A percentile compares a stretch with the other conserved stretches of the same genome.
phyloP scores from a whole-genome alignment of 2,113 vertebrate genomes.

The Labeo catla region DNA sequence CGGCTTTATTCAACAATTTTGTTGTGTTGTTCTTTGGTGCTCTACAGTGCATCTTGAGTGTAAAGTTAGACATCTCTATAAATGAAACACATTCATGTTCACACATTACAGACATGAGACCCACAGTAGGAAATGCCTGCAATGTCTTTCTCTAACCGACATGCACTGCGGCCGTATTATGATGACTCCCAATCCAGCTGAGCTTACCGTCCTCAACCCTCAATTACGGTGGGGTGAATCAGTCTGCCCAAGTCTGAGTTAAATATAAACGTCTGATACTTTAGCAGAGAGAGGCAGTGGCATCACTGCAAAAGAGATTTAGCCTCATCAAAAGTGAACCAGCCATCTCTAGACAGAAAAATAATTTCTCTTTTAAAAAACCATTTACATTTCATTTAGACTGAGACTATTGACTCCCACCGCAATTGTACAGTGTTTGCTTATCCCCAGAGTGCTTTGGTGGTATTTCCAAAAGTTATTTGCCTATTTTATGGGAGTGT shows the following conservation, averaged over 20 bases:
- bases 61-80: neutral
- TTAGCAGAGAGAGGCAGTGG: neutral
- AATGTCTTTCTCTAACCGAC: conserved; percentile 30
- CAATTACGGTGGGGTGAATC: conserved; percentile 67
- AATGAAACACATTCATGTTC: neutral
- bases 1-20: too few relatives aligned
- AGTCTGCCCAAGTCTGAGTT: conserved; percentile 64
- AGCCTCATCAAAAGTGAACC: conserved; percentile 25
- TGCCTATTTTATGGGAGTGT: neutral
- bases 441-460: conserved; percentile 5
- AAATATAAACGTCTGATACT: conserved; percentile 63
- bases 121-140: conserved; percentile 23
- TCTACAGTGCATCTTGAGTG: neutral
- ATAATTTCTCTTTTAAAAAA: neutral
- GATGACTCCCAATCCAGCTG: conserved; percentile 62
- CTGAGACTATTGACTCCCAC: conserved; percentile 17
- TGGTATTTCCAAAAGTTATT: conserved; percentile 10
- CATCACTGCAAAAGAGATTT: conserved; percentile 40
- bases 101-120: neutral
- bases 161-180: conserved; percentile 18
- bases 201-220: conserved; percentile 66
- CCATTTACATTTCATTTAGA: conserved; percentile 30
- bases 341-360: neutral
- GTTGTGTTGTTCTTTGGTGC: neutral
- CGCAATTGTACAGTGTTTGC: neutral